Conservation (phyloP, 2,888 invertebrate species). For the Gymnoscelis rufifasciata region DNA sequence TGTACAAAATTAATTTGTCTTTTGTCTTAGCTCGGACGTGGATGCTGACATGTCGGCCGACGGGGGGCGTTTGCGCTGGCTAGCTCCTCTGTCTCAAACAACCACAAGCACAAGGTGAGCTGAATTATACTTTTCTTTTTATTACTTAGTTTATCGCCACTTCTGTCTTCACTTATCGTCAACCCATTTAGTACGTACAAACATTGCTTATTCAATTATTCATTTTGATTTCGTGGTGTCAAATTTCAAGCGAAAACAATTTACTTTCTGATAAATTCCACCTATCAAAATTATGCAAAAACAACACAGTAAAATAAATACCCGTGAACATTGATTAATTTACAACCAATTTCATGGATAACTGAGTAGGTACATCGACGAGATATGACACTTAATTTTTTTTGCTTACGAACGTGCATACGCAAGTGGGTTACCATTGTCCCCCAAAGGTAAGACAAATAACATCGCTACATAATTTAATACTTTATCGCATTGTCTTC, state of each 20-base stretch:
- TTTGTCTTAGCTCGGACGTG: conserved; percentile 68
- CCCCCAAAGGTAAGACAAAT: conserved; percentile 58
- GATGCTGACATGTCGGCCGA: conserved; percentile 66
- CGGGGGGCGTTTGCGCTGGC: conserved; percentile 45
- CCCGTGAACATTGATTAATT: conserved; percentile 10
- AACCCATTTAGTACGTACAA: too few species aligned
- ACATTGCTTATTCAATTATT: too few species aligned
- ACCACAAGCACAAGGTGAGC: too few species aligned
- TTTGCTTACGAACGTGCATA: conserved; percentile 34
- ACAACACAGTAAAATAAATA: neutral
- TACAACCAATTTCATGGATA: conserved; percentile 33
- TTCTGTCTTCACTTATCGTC: too few species aligned
- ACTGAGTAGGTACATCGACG: conserved; percentile 47
- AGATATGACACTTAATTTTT: conserved; percentile 62
- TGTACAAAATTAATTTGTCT: conserved; percentile 80
- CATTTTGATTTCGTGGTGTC: too few species aligned
- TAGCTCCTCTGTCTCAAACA: neutral
- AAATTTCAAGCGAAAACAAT: too few species aligned
- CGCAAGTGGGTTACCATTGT: conserved; percentile 52
- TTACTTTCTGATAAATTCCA: neutral
- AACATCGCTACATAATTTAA: conserved; percentile 60
- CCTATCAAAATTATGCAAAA: conserved; percentile 1
- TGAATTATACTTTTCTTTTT: too few species aligned
- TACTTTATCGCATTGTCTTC: conserved; percentile 43
- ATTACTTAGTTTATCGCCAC: too few species aligned